These are phyloP conservation scores for Scyliorhinus canicula DNA, from an alignment of 2,797 vertebrate genomes.

Conservation along the genomic window DNA sequence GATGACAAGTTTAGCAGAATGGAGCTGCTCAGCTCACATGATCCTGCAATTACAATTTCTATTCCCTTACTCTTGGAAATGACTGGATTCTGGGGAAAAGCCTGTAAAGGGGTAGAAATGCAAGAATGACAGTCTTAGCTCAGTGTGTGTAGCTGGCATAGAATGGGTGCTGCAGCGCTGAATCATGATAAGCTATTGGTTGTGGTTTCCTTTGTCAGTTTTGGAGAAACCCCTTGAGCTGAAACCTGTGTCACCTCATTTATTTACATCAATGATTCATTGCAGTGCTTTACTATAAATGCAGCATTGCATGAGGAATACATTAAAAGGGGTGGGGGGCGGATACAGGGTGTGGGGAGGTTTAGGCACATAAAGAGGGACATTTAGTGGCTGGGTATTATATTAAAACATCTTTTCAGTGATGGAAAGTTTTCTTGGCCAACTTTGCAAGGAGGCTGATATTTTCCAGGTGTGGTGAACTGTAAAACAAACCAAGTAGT, in stretches of 20 bases:
- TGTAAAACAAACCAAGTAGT: background rate
- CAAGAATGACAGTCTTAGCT: background rate
- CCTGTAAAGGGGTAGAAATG: background rate
- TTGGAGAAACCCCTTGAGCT: background rate
- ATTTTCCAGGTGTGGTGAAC: background rate
- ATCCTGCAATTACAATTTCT: too few species aligned
- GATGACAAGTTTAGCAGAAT: too few species aligned
- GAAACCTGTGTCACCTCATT: background rate
- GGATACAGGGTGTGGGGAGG: background rate
- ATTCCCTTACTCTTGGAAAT: background rate
- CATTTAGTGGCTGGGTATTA: background rate
- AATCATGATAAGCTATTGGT: background rate
- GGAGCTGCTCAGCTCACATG: too few species aligned
- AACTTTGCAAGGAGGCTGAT: conserved; percentile 19
- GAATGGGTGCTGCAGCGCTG: background rate
- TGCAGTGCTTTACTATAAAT: background rate
- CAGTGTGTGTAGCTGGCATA: too few species aligned
- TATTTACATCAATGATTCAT: background rate
- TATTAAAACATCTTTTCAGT: conserved; percentile 3
- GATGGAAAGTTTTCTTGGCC: conserved; percentile 11
- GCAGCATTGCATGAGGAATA: background rate
- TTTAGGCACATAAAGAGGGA: background rate
- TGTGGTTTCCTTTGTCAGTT: background rate
- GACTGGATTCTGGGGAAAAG: background rate
- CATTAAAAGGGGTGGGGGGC: background rate